Percentiles rank a stretch among this genome's conserved stretches.
phyloP scores from a whole-genome alignment of 2,797 vertebrate species.

The Cygnus olor region DNA sequence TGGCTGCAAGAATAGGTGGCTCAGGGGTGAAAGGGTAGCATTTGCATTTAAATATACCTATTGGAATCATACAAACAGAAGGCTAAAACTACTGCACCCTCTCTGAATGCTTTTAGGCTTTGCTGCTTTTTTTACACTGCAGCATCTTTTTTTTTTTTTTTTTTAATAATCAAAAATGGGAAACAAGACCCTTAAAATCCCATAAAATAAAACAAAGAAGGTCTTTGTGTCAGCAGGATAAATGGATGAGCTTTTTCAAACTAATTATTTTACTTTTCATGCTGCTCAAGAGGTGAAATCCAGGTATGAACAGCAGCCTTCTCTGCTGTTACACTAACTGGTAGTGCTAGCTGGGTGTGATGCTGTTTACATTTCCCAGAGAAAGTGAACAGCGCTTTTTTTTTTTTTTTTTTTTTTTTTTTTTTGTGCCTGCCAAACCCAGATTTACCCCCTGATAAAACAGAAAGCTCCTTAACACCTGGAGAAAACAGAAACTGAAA shows the following conservation, averaged over 20 bases:
- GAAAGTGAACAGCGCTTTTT: slow-evolving; percentile 13
- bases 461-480: slow-evolving; percentile 21
- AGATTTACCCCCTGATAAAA: slow-evolving; percentile 21
- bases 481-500: slow-evolving; percentile 53
- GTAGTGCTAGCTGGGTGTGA: background rate
- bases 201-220: slow-evolving; percentile 38
- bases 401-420: background rate
- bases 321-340: background rate
- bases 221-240: slow-evolving; percentile 1
- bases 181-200: background rate
- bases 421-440: background rate
- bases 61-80: slow-evolving; percentile 73
- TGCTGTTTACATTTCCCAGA: slow-evolving; percentile 63
- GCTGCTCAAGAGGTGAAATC: background rate
- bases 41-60: slow-evolving; percentile 81
- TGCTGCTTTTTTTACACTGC: slow-evolving; percentile 23
- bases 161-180: slow-evolving; percentile 5
- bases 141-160: background rate
- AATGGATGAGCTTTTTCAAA: slow-evolving; percentile 38
- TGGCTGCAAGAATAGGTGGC: slow-evolving; percentile 74
- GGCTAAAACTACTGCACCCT: slow-evolving; percentile 65
- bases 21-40: slow-evolving; percentile 77
- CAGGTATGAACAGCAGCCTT: background rate
- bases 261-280: slow-evolving; percentile 49
- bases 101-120: slow-evolving; percentile 59